Evolutionary conservation across 2,113 vertebrate genomes (phyloP).

Genomic region (Todiramphus saurophagus): DNA sequence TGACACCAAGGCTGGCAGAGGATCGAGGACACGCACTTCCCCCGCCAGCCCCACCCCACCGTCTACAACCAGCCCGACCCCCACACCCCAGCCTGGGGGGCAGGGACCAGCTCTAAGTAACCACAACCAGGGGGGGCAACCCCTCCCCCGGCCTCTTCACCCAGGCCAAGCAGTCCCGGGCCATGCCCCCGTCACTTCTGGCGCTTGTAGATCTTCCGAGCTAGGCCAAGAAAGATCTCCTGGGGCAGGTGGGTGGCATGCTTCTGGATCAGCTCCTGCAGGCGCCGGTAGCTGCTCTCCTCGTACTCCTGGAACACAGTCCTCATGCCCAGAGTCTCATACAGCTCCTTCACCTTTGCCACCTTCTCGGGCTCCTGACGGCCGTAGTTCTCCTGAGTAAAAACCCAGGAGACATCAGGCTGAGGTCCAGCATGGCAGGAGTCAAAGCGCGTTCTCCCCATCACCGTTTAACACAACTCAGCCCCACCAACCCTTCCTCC

Average conservation of each 20-base stretch:
- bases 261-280: slow-evolving; percentile 80
- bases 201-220: slow-evolving; percentile 88
- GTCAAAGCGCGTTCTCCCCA: too few species aligned
- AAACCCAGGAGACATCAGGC: not conserved
- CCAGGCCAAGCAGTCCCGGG: not conserved
- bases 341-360: slow-evolving; percentile 85
- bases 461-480: fast-evolving
- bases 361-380: slow-evolving; percentile 82
- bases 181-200: slow-evolving; percentile 78
- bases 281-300: slow-evolving; percentile 83
- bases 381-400: slow-evolving; percentile 83
- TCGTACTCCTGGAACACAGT: slow-evolving; percentile 79
- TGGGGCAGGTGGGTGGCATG: slow-evolving; percentile 77
- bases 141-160: fast-evolving
- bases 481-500: not conserved
- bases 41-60: not conserved
- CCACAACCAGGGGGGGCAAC: not conserved
- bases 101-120: not conserved
- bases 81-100: not conserved
- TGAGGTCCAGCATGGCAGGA: not conserved
- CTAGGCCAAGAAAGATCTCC: slow-evolving; percentile 84
- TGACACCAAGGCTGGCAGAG: not conserved
- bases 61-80: not conserved
- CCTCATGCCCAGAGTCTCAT: slow-evolving; percentile 78
- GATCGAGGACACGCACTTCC: too few species aligned